Base-by-base conservation (phyloP, 2,797 vertebrate genomes). In the Etheostoma nigrum region DNA sequence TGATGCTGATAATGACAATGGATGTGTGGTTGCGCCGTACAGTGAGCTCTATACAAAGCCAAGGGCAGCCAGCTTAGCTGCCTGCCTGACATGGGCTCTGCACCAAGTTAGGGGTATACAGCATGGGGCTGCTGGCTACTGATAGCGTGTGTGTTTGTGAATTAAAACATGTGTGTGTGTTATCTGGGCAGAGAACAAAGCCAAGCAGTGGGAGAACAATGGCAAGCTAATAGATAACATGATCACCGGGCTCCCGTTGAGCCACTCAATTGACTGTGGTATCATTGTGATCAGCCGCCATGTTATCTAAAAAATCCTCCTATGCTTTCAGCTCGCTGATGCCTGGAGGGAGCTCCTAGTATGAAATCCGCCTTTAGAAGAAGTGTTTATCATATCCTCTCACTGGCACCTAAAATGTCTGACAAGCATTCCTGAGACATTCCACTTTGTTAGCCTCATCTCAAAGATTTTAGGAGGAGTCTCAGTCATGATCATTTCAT, bases 1-100 rank as follows among this genome's bases (percentile, higher is more conserved):
- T 82, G 72, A 86, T 85, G 76, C 75, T 84, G 86, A 89, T 91
- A 86, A 86, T 86, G 80, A 77, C 80, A 59, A 55, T 79, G 57
- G 79, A 82, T 72, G 63, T 71, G 80, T 68, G 73, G 49, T 71
- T 79, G 67, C 78, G 69, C 72, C 78, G 64, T 78, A 78, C 74
- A 74, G 30, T 66, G 65, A 54, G 65, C 77, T 81, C 23, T 71
- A 53, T 42, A 81, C 76, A 83, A 74, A 81, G 64, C 82, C 15
- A 60, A 63, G 30, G 68, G 71, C 72, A 85, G 86, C 66, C 78
- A 74, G 78, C 74, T 51, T 78, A 78, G 76, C 79, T 82, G 82
- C 68, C 70, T 78, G 82, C 72, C 72, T 79, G 73, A 81, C 73
- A 49, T 79, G 78, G 67, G 78, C 89, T 88, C 88, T 92, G 90